Conservation (phyloP, 2,888 invertebrate genomes). For the Eristalinus sepulchralis region DNA sequence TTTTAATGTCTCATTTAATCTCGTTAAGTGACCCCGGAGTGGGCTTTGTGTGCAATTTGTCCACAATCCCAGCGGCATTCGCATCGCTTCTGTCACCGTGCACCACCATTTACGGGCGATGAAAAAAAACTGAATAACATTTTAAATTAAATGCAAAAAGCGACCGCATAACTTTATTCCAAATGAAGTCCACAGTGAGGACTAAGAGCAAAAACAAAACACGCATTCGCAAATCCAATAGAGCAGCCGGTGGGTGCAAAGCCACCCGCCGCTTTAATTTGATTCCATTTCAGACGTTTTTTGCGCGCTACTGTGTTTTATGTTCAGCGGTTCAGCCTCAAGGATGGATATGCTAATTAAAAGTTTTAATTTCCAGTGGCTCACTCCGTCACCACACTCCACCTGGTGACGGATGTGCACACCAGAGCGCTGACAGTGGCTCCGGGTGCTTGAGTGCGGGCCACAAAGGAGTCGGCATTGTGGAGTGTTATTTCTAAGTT, state of each 20-base stretch:
- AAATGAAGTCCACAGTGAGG: background rate
- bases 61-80: background rate
- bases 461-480: background rate
- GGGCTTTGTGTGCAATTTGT: background rate
- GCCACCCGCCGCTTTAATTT: conserved; percentile 31
- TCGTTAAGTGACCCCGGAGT: conserved; percentile 8
- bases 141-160: conserved; percentile 16
- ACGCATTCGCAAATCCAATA: conserved; percentile 15
- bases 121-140: background rate
- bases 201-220: background rate
- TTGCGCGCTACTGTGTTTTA: conserved; percentile 33
- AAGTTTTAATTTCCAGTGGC: conserved; percentile 51
- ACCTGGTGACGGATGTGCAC: background rate
- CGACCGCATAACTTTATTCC: too few relatives aligned
- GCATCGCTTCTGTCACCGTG: background rate
- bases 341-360: conserved; percentile 65
- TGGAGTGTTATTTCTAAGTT: background rate
- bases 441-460: background rate
- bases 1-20: conserved; percentile 30
- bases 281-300: conserved; percentile 19
- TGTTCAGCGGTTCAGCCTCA: conserved; percentile 15
- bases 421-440: background rate
- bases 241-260: conserved; percentile 17
- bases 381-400: background rate
- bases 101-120: background rate